phyloP scores from a whole-genome alignment of 2,113 vertebrate species.

The Ictalurus furcatus region DNA sequence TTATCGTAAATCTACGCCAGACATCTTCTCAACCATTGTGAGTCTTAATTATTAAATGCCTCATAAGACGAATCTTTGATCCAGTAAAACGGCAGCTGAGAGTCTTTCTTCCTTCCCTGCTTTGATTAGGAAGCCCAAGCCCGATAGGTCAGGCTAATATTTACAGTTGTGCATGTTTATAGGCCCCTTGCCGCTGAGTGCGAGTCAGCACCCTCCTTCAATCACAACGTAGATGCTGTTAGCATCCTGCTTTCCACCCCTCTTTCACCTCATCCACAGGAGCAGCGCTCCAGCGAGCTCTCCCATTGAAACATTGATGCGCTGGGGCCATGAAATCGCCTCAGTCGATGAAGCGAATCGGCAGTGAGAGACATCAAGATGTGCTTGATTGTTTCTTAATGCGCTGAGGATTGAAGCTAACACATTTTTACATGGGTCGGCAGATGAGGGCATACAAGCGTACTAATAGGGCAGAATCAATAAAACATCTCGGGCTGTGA shows the following conservation, averaged over 20 bases:
- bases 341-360: constrained; percentile 42
- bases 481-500: constrained; percentile 47
- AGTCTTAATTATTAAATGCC: constrained; percentile 29
- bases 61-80: constrained; percentile 34
- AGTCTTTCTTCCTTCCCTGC: constrained; percentile 22
- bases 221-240: constrained; percentile 18
- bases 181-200: constrained; percentile 42
- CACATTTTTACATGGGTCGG: constrained; percentile 39
- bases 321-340: constrained; percentile 39
- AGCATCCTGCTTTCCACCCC: constrained; percentile 1
- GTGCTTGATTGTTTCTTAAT: constrained; percentile 56
- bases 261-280: constrained; percentile 28
- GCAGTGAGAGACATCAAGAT: constrained; percentile 38
- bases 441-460: constrained; percentile 29
- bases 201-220: constrained; percentile 20
- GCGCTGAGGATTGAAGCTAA: constrained; percentile 42
- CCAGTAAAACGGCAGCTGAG: constrained; percentile 33
- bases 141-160: constrained; percentile 53
- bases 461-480: constrained; percentile 49
- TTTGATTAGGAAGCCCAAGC: constrained; percentile 32
- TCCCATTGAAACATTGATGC: constrained; percentile 49
- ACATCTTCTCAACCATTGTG: neutral
- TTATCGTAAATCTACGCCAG: neutral
- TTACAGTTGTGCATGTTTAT: constrained; percentile 49
- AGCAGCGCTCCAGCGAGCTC: constrained; percentile 6